phyloP scores from a whole-genome alignment of 2,113 vertebrate species.

The Apus apus region DNA sequence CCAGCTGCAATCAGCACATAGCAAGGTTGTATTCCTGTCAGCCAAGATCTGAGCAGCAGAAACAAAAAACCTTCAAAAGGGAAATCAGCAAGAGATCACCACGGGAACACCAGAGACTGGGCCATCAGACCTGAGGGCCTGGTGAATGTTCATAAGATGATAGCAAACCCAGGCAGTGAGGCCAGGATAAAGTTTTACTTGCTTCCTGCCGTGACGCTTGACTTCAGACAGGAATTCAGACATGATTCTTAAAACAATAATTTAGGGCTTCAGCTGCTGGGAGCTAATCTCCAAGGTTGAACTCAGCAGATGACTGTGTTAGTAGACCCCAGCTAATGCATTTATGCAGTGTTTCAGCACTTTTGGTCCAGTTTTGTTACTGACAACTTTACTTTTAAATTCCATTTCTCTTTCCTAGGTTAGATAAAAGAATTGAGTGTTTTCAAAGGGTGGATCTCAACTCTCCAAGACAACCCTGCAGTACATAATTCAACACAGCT shows the following conservation, averaged over 20 bases:
- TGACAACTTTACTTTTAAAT: slow-evolving; percentile 6
- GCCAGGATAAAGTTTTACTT: neutral
- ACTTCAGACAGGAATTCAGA: slow-evolving; percentile 29
- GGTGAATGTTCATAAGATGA: neutral
- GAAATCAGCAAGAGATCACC: slow-evolving; percentile 26
- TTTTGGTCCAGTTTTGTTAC: neutral
- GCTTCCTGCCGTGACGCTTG: neutral
- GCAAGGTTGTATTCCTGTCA: slow-evolving; percentile 1
- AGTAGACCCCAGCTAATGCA: neutral
- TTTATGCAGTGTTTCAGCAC: neutral
- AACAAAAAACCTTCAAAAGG: slow-evolving; percentile 42
- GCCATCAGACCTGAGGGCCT: neutral
- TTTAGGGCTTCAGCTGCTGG: neutral
- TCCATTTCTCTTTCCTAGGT: neutral
- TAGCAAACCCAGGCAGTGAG: neutral
- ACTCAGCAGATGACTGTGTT: neutral
- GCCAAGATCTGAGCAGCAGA: slow-evolving; percentile 1
- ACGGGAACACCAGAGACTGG: neutral
- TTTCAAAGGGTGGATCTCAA: slow-evolving; percentile 17
- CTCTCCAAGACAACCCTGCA: neutral
- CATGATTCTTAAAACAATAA: neutral
- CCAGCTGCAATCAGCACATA: slow-evolving; percentile 60
- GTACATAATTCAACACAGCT: neutral
- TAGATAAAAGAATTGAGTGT: neutral
- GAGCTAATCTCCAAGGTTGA: neutral